Evolutionary conservation across 2,888 invertebrate genomes (phyloP).

Genomic region (Herminia tarsipennalis): DNA sequence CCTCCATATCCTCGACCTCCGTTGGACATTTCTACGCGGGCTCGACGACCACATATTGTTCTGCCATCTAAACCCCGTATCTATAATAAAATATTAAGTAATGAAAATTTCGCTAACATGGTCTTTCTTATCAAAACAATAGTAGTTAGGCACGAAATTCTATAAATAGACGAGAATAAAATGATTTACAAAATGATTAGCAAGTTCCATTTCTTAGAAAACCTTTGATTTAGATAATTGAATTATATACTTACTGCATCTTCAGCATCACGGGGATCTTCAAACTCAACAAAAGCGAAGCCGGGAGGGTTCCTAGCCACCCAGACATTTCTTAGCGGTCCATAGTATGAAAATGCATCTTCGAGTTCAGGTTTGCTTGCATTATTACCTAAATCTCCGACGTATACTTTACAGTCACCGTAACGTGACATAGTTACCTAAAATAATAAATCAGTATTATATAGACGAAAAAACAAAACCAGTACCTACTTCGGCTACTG

Average conservation of each 20-base stretch:
- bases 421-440: conserved; percentile 89
- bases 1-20: conserved; percentile 88
- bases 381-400: conserved; percentile 96
- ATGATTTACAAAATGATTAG: too few relatives aligned
- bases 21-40: conserved; percentile 96
- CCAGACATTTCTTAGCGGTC: conserved; percentile 97
- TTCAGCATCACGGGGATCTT: conserved; percentile 96
- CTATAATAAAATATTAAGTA: conserved; percentile 41
- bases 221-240: too few relatives aligned
- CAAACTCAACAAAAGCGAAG: conserved; percentile 97
- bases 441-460: conserved; percentile 16
- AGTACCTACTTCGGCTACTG: too few relatives aligned
- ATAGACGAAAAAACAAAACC: too few relatives aligned
- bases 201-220: too few relatives aligned
- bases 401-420: conserved; percentile 97
- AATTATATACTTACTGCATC: conserved; percentile 92
- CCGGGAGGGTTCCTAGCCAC: conserved; percentile 98
- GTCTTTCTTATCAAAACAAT: too few relatives aligned
- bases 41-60: conserved; percentile 95
- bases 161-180: too few relatives aligned
- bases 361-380: conserved; percentile 97
- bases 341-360: conserved; percentile 96
- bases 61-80: conserved; percentile 89
- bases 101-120: too few relatives aligned
- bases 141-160: too few relatives aligned